These are phyloP conservation scores for Athene noctua DNA, from an alignment of 2,113 vertebrate genomes.

Conservation along the genomic window DNA sequence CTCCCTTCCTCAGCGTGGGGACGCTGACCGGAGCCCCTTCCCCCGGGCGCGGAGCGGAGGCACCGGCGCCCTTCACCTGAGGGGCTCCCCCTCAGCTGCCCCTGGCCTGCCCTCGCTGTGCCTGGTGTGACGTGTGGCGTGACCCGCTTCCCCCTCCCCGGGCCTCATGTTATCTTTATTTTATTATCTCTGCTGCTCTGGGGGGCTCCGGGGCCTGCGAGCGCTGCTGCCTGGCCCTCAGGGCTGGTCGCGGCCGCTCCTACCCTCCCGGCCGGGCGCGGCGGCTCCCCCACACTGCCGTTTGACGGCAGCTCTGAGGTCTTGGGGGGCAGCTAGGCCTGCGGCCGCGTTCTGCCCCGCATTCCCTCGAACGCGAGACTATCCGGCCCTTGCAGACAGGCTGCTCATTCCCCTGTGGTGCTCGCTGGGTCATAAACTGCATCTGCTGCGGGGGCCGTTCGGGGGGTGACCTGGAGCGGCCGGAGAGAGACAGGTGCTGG, in stretches of 20 bases:
- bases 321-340: not conserved
- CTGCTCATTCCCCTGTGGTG: accelerated
- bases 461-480: not conserved
- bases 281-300: not conserved
- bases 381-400: accelerated
- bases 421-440: accelerated
- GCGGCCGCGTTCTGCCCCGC: accelerated
- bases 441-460: not conserved
- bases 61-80: no score
- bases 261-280: not conserved
- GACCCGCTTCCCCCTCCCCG: not conserved
- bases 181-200: not conserved
- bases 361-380: accelerated
- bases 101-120: not conserved
- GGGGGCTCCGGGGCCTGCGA: not conserved
- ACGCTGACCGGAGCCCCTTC: no score
- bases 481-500: not conserved
- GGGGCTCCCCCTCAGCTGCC: not conserved
- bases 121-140: not conserved
- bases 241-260: not conserved
- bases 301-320: not conserved
- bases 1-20: not conserved
- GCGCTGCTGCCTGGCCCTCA: no score
- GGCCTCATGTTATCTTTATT: no score
- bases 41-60: no score